These are phyloP conservation scores for Otocyon megalotis DNA, from an alignment of 2,113 vertebrate species.

Conservation along the genomic window DNA sequence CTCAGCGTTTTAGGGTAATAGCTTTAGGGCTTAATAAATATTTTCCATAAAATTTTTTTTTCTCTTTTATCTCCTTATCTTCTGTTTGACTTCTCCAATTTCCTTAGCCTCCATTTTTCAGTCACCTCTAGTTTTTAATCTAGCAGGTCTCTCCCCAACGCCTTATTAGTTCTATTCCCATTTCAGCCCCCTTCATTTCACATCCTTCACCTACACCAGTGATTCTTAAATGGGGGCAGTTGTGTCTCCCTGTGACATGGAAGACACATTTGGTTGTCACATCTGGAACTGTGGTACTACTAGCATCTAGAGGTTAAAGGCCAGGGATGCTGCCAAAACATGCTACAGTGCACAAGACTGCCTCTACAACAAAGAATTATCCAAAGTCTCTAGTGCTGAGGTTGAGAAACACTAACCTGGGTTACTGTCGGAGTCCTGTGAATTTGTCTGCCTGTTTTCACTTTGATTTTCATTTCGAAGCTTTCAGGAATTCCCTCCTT, in stretches of 20 bases:
- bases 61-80: neutral
- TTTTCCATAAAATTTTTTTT: slow-evolving; percentile 19
- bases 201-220: neutral
- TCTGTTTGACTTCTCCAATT: neutral
- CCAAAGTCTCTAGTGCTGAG: neutral
- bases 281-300: neutral
- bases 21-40: neutral
- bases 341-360: neutral
- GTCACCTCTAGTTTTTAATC: neutral
- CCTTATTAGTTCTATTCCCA: neutral
- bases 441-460: neutral
- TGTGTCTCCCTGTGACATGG: neutral
- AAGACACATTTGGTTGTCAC: neutral
- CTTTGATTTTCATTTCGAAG: neutral
- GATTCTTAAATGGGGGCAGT: neutral
- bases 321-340: neutral
- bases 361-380: neutral
- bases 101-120: neutral
- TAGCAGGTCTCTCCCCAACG: neutral
- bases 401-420: neutral
- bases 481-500: neutral
- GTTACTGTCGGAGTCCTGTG: neutral
- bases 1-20: neutral
- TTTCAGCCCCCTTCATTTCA: neutral
- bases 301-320: neutral